phyloP scores from a whole-genome alignment of 2,797 vertebrate species.

The Sebastes oblongus region DNA sequence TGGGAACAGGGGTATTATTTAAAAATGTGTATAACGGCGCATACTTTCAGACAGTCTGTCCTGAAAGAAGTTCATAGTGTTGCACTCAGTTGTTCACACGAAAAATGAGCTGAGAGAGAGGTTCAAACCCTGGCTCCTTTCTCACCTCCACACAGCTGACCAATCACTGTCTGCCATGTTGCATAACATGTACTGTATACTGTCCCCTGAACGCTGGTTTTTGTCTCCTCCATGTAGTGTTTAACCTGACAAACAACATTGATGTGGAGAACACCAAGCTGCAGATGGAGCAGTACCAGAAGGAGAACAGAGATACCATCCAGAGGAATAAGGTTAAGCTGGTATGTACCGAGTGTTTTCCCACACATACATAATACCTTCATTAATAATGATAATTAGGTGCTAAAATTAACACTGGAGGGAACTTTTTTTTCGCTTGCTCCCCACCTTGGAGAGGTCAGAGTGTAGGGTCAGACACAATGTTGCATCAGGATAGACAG shows the following conservation, averaged over 20 bases:
- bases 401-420: not conserved
- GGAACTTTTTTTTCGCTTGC: not conserved
- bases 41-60: not conserved
- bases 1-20: not conserved
- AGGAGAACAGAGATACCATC: conserved; percentile 94
- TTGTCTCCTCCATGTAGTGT: conserved; percentile 82
- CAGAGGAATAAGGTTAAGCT: conserved; percentile 95
- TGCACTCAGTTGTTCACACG: not conserved
- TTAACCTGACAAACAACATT: conserved; percentile 94
- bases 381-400: not conserved
- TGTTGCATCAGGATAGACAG: not conserved
- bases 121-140: not conserved
- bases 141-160: not conserved
- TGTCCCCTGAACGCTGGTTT: not conserved
- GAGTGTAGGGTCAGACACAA: not conserved
- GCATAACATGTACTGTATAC: not conserved
- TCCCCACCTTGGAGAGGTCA: not conserved
- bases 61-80: not conserved
- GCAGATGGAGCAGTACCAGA: conserved; percentile 96
- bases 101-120: not conserved
- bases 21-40: not conserved
- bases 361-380: not conserved
- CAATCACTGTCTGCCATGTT: not conserved
- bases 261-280: conserved; percentile 95
- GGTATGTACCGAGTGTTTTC: conserved; percentile 78